Evolutionary conservation across 2,888 invertebrate species (phyloP), one percentile per base, ranked within the genome.

Genomic region (Vannuccia rotundouncinata): DNA sequence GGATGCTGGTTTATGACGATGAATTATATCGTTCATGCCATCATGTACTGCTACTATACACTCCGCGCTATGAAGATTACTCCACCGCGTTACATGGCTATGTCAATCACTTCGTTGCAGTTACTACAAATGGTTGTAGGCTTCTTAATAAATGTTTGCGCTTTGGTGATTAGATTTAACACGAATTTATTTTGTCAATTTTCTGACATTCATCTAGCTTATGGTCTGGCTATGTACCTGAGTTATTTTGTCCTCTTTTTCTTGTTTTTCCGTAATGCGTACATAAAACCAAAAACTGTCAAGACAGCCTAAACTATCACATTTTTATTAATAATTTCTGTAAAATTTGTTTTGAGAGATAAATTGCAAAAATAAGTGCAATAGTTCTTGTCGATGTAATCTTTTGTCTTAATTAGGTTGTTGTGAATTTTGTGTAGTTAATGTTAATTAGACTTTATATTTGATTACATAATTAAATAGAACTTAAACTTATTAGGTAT

Each of bases 101-200:
- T 96, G 92, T 89, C 92, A 83, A 95, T 98, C 86, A 98, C 97
- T 17, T 91, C 92, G 22, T 90, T 95, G 77, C 97, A 98, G 88
- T 91, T 97, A 80, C 89, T 92, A 29, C 97, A 97, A 90, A 97
- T 98, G 96, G 91, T 95, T 77, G 91, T 95, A 83, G 97, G 97
- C 22, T 93, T 94, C 89, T n/a, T n/a, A n/a, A n/a, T n/a, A n/a
- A n/a, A n/a, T n/a, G n/a, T n/a, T n/a, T n/a, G n/a, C n/a, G n/a
- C n/a, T n/a, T n/a, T n/a, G n/a, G 91, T 91, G 76, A 92, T 96
- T 1, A 30, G 77, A 28, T 74, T 74, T 27, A 13, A 10, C 29
- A 17, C 29, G 2, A n/a, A n/a, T n/a, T n/a, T n/a, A n/a, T n/a
- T n/a, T n/a, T 79, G 79, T 27, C 74, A 79, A 77, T 29, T 79